Evolutionary conservation across 2,797 vertebrate species (phyloP), one percentile per base, ranked within the genome.

Genomic region (Syndactyla subalaris): DNA sequence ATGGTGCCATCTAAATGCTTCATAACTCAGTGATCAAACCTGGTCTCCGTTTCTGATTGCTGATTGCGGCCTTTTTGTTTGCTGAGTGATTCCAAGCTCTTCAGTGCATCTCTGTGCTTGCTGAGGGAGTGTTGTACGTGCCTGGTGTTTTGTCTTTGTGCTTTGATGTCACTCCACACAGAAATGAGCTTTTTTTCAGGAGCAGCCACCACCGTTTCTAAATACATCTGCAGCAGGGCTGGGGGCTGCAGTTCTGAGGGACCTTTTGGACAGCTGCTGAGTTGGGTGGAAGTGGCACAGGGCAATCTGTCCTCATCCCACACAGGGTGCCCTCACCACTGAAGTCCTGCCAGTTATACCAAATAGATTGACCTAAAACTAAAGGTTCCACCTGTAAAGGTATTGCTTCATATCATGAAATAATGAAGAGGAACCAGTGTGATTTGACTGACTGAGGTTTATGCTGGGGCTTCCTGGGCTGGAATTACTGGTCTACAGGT

Each of bases 351-450:
- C 0, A 3, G 3, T 39, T 66, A 8, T 7, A 34, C 5, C 27
- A n/a, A 20, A 30, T 32, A 26, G 12, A 55, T 39, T 2, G 5
- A 12, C 19, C 22, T 24, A 26, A 58, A 43, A 4, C 22, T 36
- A 12, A 46, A 51, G 27, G 14, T 58, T 54, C 9, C 27, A 43
- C 19, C 6, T 72, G 17, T 48, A 6, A 27, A 67, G 43, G 6
- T 30, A 6, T 2, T 2, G 4, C 9, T 67, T 34, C 1, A 6
- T 13, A 7, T 45, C 0, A 1, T 66, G 36, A 10, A 70, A 4
- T 23, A 12, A 3, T 7, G 14, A 72, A 29, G 10, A 75, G 34
- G 49, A 36, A 38, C 11, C 49, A 24, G 2, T 0, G 4, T n/a
- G 46, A 15, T 70, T 55, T 58, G 34, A 6, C 17, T 72, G 30